These are phyloP conservation scores for Acanthisitta chloris DNA, from an alignment of 2,113 vertebrate species.

Conservation along the genomic window DNA sequence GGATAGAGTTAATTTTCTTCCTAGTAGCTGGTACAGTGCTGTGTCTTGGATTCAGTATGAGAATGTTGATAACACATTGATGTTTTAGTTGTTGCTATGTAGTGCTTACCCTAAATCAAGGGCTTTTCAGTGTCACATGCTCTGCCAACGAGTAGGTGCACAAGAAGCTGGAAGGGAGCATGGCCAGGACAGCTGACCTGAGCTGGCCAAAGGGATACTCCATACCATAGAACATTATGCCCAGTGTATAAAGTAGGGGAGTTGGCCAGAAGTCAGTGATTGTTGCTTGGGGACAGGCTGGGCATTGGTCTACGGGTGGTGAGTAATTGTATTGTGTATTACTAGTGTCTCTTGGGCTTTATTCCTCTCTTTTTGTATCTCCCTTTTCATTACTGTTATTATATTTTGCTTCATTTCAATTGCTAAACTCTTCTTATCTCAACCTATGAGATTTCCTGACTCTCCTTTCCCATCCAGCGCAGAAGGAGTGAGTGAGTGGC, in stretches of 20 bases:
- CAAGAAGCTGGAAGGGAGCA: not conserved
- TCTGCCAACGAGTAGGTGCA: rapidly evolving
- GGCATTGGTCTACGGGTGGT: not conserved
- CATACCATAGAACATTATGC: not conserved
- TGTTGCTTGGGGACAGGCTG: not conserved
- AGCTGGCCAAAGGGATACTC: not conserved
- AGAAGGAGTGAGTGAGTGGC: not conserved
- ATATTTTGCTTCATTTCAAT: not conserved
- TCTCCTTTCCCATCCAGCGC: not conserved
- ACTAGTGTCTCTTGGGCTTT: not conserved
- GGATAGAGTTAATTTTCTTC: not conserved
- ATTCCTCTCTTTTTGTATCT: not conserved
- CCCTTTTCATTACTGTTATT: not conserved
- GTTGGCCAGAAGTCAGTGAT: not conserved
- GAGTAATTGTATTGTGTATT: not conserved
- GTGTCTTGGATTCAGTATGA: not conserved
- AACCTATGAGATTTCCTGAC: not conserved
- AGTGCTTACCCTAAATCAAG: not conserved
- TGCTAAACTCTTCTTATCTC: not conserved
- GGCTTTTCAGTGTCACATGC: not conserved
- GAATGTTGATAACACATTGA: not conserved
- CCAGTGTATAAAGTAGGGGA: not conserved
- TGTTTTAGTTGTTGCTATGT: not conserved
- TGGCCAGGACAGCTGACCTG: not conserved
- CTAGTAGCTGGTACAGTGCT: not conserved